Conservation (phyloP, 2,888 invertebrate genomes). For the Mimas tiliae region DNA sequence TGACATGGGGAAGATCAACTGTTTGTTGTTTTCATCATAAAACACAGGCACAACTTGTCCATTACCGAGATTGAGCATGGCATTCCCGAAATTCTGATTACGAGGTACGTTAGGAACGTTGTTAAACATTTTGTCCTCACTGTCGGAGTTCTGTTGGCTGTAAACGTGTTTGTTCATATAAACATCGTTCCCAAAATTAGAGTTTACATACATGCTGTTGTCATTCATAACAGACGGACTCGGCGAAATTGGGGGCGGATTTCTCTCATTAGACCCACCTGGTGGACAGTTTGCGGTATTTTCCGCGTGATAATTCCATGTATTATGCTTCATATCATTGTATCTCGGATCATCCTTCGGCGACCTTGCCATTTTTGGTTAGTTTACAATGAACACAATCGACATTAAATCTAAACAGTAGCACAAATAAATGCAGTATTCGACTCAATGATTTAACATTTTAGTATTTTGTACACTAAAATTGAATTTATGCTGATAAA, state of each 20-base stretch:
- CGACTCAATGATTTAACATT: constrained; percentile 72
- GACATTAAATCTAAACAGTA: constrained; percentile 48
- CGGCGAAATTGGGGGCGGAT: constrained; percentile 58
- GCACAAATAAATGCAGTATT: constrained; percentile 43
- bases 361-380: constrained; percentile 83
- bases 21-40: constrained; percentile 79
- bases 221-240: constrained; percentile 61
- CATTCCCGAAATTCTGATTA: constrained; percentile 74
- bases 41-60: constrained; percentile 75
- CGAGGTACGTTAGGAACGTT: constrained; percentile 59
- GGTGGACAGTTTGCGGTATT: constrained; percentile 68
- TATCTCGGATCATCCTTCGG: constrained; percentile 78
- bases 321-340: constrained; percentile 73
- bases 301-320: constrained; percentile 78
- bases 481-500: constrained; percentile 55
- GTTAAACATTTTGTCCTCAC: constrained; percentile 63
- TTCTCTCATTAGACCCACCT: constrained; percentile 66
- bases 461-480: constrained; percentile 51
- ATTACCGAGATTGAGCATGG: constrained; percentile 76
- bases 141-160: constrained; percentile 63
- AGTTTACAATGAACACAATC: constrained; percentile 54
- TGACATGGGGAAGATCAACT: constrained; percentile 75
- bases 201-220: constrained; percentile 66
- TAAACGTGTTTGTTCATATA: constrained; percentile 71
- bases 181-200: constrained; percentile 69